phyloP scores from a whole-genome alignment of 1,140 invertebrate genomes.

The Bacillus rossius region DNA sequence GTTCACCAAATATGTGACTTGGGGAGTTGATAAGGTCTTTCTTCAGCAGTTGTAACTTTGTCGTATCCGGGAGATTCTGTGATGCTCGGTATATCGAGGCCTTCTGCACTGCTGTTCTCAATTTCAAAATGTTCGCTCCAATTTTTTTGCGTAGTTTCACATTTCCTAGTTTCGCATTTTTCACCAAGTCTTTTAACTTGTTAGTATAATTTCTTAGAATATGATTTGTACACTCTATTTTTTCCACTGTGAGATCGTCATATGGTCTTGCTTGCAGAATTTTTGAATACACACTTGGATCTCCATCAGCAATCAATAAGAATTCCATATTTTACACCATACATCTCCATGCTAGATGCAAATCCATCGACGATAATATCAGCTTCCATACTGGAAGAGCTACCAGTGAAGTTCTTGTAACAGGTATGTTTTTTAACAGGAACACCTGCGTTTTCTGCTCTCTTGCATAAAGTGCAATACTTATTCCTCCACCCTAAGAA shows the following conservation, averaged over 20 bases:
- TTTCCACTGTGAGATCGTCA: conserved; percentile 22
- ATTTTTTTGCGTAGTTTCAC: conserved; percentile 6
- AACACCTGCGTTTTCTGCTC: conserved; percentile 5
- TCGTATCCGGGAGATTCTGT: neutral
- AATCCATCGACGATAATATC: conserved; percentile 8
- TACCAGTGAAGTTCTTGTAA: conserved; percentile 2
- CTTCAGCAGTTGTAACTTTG: conserved; percentile 21
- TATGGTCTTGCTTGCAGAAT: conserved; percentile 23
- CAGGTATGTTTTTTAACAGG: neutral
- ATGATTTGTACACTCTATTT: conserved; percentile 29
- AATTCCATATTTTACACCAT: neutral
- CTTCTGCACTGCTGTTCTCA: conserved; percentile 18
- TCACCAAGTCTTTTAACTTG: conserved; percentile 11
- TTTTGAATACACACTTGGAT: conserved; percentile 29
- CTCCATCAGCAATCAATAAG: conserved; percentile 29
- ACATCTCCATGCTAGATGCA: conserved; percentile 1
- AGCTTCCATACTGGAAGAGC: conserved; percentile 1
- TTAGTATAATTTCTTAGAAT: conserved; percentile 14
- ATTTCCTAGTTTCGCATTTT: conserved; percentile 1
- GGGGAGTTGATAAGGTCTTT: conserved; percentile 30
- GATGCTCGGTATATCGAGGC: conserved; percentile 13
- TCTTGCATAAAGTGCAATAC: conserved; percentile 28
- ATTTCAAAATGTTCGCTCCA: conserved; percentile 16
- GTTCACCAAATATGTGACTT: conserved; percentile 37
- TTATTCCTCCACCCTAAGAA: conserved; percentile 31